Conservation (phyloP, 2,888 invertebrate genomes). For the Crematogaster levior region DNA sequence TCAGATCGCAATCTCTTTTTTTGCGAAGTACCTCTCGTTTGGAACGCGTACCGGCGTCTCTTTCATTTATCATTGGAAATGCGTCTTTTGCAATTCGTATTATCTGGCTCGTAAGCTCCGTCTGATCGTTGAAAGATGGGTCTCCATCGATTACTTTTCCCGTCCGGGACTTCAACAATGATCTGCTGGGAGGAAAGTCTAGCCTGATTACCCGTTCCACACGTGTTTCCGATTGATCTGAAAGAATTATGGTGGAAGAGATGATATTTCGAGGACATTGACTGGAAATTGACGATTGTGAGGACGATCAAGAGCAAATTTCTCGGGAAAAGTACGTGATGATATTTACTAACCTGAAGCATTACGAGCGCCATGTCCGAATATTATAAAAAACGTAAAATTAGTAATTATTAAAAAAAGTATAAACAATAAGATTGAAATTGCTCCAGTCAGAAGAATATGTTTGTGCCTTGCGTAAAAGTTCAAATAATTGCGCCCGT, state of each 20-base stretch:
- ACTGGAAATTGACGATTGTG: conserved; percentile 6
- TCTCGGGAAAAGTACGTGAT: background rate
- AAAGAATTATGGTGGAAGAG: conserved; percentile 37
- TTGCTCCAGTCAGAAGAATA: background rate
- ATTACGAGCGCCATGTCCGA: background rate
- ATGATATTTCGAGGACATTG: conserved; percentile 18
- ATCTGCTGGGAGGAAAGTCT: background rate
- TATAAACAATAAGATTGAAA: background rate
- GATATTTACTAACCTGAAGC: conserved; percentile 39
- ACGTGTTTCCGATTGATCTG: conserved; percentile 18
- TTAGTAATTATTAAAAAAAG: background rate
- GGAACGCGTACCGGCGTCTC: conserved; percentile 15
- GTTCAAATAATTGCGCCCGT: background rate
- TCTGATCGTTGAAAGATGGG: background rate
- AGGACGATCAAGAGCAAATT: background rate
- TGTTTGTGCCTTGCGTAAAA: background rate
- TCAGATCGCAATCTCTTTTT: conserved; percentile 25
- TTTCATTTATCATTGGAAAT: background rate
- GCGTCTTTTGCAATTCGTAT: background rate
- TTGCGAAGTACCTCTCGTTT: conserved; percentile 33
- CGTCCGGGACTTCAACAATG: background rate
- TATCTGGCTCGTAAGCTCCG: background rate
- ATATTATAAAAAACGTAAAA: background rate
- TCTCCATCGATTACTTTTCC: background rate
- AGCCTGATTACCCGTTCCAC: background rate